Evolutionary conservation across 1,140 invertebrate species (phyloP), one percentile per base, ranked within the genome.

Genomic region (Aricia agestis): DNA sequence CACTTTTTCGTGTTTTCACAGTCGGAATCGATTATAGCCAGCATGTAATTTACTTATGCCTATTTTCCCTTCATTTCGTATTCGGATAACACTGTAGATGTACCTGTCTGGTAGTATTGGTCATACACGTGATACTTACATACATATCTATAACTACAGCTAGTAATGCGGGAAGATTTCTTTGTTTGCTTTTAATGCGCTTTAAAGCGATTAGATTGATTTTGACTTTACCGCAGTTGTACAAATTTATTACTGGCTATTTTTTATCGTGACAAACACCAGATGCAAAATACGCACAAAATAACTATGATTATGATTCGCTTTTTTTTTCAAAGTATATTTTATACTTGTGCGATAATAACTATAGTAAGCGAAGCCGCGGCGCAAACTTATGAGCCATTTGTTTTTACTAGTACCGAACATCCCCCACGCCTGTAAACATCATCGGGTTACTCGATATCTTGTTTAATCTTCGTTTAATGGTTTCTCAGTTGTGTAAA

Each of bases 391-490:
- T 52, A 52, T 52, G 11, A 15, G 45, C 45, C 10, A 52, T 52
- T 52, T 52, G 45, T 52, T 52, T 52, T 52, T 52, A 52, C 45
- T 52, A 52, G 45, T 52, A 52, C 13, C 3, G 45, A 52, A 15
- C 45, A 15, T 13, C 13, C 45, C 42, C 45, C 45, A 13, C 45
- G 59, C 19, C 59, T 63, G 58, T 59, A 63, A 63, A 68, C 67
- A 68, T 82, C 80, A 86, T 81, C 78, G 79, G 83, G 81, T 78
- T 79, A 76, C 73, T 78, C 83, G 82, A 86, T 82, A 76, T 79
- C 79, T 82, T 82, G 85, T 83, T 87, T 85, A 87, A 89, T 89
- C 85, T 86, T 74, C 77, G 82, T 85, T 84, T 77, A 82, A 78
- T 80, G 77, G 77, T 77, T 63, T 70, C 81, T 79, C 77, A 78